These are phyloP conservation scores for Epinephelus fuscoguttatus DNA, from an alignment of 2,113 vertebrate species.

Conservation along the genomic window DNA sequence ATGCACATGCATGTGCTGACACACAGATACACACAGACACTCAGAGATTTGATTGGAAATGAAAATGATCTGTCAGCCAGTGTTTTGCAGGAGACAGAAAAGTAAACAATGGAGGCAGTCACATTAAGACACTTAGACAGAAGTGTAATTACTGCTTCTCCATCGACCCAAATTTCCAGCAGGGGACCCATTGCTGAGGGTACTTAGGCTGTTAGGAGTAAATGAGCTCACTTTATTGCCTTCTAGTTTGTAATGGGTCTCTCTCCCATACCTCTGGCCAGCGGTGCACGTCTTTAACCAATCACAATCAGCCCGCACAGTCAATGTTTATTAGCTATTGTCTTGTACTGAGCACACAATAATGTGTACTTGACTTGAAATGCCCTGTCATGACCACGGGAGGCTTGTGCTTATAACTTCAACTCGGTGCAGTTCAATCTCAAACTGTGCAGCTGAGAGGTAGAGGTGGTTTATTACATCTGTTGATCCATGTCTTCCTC, in stretches of 20 bases:
- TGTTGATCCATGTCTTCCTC: conserved; percentile 15
- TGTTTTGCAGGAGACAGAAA: conserved; percentile 65
- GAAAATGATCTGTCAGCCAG: conserved; percentile 68
- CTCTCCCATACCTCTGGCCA: conserved; percentile 58
- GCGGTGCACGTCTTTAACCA: conserved; percentile 68
- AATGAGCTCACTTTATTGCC: conserved; percentile 81
- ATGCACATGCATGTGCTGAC: conserved; percentile 13
- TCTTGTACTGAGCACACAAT: conserved; percentile 58
- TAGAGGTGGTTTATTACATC: conserved; percentile 28
- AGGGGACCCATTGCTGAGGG: conserved; percentile 77
- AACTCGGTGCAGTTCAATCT: conserved; percentile 5
- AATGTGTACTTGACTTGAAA: conserved; percentile 60
- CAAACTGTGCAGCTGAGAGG: conserved; percentile 27
- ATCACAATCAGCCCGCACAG: conserved; percentile 59
- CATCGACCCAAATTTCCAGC: conserved; percentile 74
- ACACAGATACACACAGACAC: conserved; percentile 18
- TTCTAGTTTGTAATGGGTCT: conserved; percentile 77
- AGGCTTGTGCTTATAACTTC: conserved; percentile 38
- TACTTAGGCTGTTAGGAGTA: conserved; percentile 75
- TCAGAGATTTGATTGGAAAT: conserved; percentile 55
- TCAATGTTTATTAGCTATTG: conserved; percentile 73
- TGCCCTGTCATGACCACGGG: conserved; percentile 50
- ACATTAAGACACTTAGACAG: conserved; percentile 80
- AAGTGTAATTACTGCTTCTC: conserved; percentile 83
- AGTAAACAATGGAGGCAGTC: conserved; percentile 73